Evolutionary conservation across 1,140 invertebrate genomes (phyloP).

Genomic region (Atta colombica): DNA sequence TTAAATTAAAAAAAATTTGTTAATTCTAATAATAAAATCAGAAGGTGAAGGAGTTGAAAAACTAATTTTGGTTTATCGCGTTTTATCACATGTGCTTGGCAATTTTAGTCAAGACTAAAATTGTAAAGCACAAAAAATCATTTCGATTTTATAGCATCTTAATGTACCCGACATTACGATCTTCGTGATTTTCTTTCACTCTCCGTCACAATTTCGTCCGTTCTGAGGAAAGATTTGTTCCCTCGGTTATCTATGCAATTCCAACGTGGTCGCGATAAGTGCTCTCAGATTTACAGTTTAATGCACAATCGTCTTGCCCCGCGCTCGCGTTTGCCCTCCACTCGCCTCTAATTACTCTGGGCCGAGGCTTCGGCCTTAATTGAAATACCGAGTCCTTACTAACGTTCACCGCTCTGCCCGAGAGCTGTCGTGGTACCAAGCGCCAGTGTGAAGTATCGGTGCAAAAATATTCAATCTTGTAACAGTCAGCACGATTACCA

Average conservation of each 20-base stretch:
- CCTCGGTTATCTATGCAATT: slow-evolving; percentile 64
- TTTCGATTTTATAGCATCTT: slow-evolving; percentile 11
- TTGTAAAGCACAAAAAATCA: background rate
- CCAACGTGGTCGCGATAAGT: slow-evolving; percentile 63
- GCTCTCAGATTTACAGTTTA: slow-evolving; percentile 70
- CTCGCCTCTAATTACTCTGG: slow-evolving; percentile 65
- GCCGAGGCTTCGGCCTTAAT: slow-evolving; percentile 66
- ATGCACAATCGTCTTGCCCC: slow-evolving; percentile 66
- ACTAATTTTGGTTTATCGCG: background rate
- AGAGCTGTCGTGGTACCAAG: slow-evolving; percentile 38
- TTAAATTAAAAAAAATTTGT: too few relatives aligned
- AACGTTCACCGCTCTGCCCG: slow-evolving; percentile 19
- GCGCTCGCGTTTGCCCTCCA: slow-evolving; percentile 45
- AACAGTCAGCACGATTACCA: slow-evolving; percentile 53
- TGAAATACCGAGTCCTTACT: slow-evolving; percentile 65
- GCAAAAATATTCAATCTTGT: slow-evolving; percentile 64
- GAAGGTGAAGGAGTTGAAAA: background rate
- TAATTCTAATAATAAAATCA: too few relatives aligned
- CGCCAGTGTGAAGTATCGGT: slow-evolving; percentile 55
- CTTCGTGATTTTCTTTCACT: slow-evolving; percentile 25
- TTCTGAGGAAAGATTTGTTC: slow-evolving; percentile 47
- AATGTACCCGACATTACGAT: background rate
- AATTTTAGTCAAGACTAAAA: background rate
- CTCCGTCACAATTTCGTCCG: slow-evolving; percentile 9
- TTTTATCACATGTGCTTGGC: background rate